Evolutionary conservation across 2,797 vertebrate species (phyloP), one percentile per base, ranked within the genome.

Genomic region (Oryzias dopingdopingensis): DNA sequence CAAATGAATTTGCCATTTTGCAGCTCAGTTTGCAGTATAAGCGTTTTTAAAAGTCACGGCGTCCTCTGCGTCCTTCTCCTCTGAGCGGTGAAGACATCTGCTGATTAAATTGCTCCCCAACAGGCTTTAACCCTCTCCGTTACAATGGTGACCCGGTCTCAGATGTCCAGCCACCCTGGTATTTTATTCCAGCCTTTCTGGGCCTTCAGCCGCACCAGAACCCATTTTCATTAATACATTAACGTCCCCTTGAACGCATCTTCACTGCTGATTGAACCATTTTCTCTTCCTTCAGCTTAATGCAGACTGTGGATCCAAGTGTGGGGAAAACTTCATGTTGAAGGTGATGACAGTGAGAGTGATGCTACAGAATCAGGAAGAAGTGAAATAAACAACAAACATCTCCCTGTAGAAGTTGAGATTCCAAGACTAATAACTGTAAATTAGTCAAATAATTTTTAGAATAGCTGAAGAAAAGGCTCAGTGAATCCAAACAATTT

Each of bases 31-130:
- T 15, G 14, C 17, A 14, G 13, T 7, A n/a, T 47, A 40, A 48
- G 29, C 44, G 13, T 51, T 54, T 18, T 22, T 52, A 52, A 2
- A 12, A 26, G 43, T 52, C 49, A 29, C 4, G 14, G 37, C 16
- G 41, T 60, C 62, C 49, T 58, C 50, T 22, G 49, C 70, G 47
- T 6, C 14, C 22, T 14, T 24, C 42, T 49, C 65, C 57, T 57
- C 62, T 55, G 65, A 75, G 61, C 57, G 14, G 58, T 10, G 3
- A 43, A 42, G 41, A 61, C 56, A 46, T 40, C 44, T 8, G 67
- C 17, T 84, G 77, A 85, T 85, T 81, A 75, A 79, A 77, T 80
- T 76, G 75, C 74, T 44, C 37, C 43, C 20, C 55, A 72, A 49
- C 65, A 59, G 45, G 54, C 32, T 67, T 70, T 59, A 71, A 71